A percentile compares a stretch with the other conserved stretches of the same genome.
Conservation (phyloP, 2,797 vertebrate genomes). For the Danio choprae region DNA sequence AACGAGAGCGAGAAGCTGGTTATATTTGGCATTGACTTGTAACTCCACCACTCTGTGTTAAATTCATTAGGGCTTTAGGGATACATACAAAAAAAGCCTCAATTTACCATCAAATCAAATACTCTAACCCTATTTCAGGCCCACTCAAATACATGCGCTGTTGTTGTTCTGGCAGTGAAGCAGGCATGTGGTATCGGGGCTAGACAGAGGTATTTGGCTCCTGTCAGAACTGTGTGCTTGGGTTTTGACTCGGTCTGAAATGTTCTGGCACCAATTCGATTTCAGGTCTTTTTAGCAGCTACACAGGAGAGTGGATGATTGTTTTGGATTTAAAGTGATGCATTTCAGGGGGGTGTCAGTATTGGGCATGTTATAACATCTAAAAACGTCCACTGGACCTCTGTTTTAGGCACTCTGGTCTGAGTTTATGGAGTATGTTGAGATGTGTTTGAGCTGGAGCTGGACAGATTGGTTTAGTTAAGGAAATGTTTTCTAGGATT, state of each 20-base stretch:
- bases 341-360: slow-evolving; percentile 9
- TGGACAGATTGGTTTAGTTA: slow-evolving; percentile 49
- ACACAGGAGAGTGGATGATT: slow-evolving; percentile 9
- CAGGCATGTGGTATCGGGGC: slow-evolving; percentile 21
- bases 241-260: slow-evolving; percentile 21
- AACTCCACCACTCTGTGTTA: slow-evolving; percentile 74
- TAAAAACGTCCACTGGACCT: slow-evolving; percentile 22
- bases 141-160: slow-evolving; percentile 67
- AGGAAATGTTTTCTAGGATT: not conserved
- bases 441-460: slow-evolving; percentile 60
- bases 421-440: slow-evolving; percentile 61
- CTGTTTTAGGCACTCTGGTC: slow-evolving; percentile 17
- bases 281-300: slow-evolving; percentile 22
- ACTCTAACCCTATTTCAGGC: slow-evolving; percentile 60
- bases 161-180: slow-evolving; percentile 48
- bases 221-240: slow-evolving; percentile 23
- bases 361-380: slow-evolving; percentile 12
- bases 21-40: slow-evolving; percentile 50
- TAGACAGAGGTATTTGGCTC: slow-evolving; percentile 70
- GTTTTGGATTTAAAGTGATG: slow-evolving; percentile 36
- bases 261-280: slow-evolving; percentile 20
- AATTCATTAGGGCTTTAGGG: slow-evolving; percentile 82
- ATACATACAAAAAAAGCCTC: slow-evolving; percentile 70
- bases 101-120: slow-evolving; percentile 79
- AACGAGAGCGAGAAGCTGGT: slow-evolving; percentile 13